Evolutionary conservation across 1,140 invertebrate species (phyloP), one percentile per base, ranked within the genome.

Genomic region (Plutomurus gul): DNA sequence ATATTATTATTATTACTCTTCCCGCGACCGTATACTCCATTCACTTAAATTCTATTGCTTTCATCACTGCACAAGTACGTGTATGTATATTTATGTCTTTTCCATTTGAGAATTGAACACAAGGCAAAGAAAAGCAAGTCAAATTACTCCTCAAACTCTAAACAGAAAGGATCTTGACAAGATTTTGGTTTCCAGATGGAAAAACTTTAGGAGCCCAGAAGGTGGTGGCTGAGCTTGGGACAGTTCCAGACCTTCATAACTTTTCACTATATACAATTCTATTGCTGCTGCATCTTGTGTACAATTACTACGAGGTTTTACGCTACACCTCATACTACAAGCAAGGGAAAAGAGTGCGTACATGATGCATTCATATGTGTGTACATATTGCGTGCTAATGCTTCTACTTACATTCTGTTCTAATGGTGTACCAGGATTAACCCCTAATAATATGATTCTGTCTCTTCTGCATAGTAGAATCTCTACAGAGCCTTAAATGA

Each of bases 161-260:
- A 56, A 13, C 3, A 65, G 56, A 60, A 25, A 20, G 36, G 30
- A 65, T 65, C 56, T 36, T 8, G 46, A 20, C 46, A 49, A 65
- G 56, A 65, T 65, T 30, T 65, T 65, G 27, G n/a, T 65, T 65
- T 65, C 56, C 56, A 65, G 56, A 65, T 65, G 56, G 25, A 65
- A 65, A 11, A 33, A n/a, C 10, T 65, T 65, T 7, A 27, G 27
- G 11, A n/a, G 27, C 13, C 56, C 1, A 1, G 46, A 49, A 20
- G 27, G 27, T n/a, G 56, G 25, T 33, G 56, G 25, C 51, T 56
- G 51, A 20, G 11, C 4, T 65, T 65, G 56, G 56, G 56, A 65
- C 56, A 13, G 56, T 65, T 65, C 56, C 56, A 65, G 56, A 65
- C 56, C 56, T 65, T 65, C 56, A 65, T 65, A 65, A 65, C 27